These are phyloP conservation scores for Pipistrellus pygmaeus DNA, from an alignment of 2,797 vertebrate genomes.

Conservation along the genomic window DNA sequence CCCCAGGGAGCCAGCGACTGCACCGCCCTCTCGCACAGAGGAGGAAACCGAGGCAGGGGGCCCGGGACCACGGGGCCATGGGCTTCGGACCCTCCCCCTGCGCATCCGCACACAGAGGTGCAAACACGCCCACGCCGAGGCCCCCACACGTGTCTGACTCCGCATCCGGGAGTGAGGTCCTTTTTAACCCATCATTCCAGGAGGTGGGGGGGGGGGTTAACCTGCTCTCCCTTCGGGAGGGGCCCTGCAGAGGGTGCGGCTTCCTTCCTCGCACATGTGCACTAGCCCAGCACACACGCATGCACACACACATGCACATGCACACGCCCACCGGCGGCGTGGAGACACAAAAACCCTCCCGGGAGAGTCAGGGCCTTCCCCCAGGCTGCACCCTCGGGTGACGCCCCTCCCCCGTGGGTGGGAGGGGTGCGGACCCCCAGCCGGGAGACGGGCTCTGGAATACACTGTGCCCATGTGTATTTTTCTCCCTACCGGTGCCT, in stretches of 20 bases:
- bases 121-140: neutral
- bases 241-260: neutral
- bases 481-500: slow-evolving; percentile 83
- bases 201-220: neutral
- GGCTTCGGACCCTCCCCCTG: neutral
- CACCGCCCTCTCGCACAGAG: too few relatives aligned
- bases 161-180: neutral
- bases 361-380: slow-evolving; percentile 17
- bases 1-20: accelerated
- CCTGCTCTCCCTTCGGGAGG: neutral
- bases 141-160: neutral
- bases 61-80: accelerated
- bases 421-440: neutral
- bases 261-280: slow-evolving; percentile 62
- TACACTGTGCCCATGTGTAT: slow-evolving; percentile 4
- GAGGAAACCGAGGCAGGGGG: neutral
- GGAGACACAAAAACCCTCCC: neutral
- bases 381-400: neutral
- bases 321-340: neutral
- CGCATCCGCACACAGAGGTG: neutral
- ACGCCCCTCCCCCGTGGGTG: neutral
- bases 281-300: neutral
- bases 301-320: neutral
- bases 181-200: neutral
- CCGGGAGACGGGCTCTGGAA: neutral